These are phyloP conservation scores for Arion vulgaris DNA, from an alignment of 1,140 invertebrate species.

Conservation along the genomic window DNA sequence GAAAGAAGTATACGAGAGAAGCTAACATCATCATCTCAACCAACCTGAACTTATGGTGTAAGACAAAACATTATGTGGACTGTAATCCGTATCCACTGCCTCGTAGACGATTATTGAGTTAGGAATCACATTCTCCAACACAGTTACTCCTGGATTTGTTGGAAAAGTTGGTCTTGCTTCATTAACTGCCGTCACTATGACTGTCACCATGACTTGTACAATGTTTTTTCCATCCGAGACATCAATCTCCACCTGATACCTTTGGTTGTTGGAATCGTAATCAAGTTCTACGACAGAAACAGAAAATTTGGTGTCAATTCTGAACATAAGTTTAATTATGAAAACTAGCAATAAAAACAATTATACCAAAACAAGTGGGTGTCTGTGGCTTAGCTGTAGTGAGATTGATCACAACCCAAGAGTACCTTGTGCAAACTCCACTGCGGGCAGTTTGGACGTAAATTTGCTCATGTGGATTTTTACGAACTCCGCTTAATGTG, in stretches of 20 bases:
- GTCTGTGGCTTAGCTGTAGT: no score
- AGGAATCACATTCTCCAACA: background rate
- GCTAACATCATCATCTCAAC: background rate
- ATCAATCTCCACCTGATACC: background rate
- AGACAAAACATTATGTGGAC: background rate
- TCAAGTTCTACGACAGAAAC: background rate
- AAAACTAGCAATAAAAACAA: no score
- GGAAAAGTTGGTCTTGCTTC: background rate
- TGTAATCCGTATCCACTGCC: conserved; percentile 9
- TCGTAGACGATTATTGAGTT: background rate
- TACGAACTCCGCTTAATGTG: no score
- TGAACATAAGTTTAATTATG: no score
- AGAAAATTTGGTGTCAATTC: no score
- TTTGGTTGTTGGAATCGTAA: background rate
- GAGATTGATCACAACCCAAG: no score
- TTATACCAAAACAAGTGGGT: no score
- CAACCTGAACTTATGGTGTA: conserved; percentile 4
- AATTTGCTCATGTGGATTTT: no score
- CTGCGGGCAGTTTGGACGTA: no score
- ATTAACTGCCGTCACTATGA: background rate
- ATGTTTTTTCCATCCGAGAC: background rate
- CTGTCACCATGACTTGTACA: background rate
- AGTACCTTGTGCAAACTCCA: no score
- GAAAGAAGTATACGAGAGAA: no score
- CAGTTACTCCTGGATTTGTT: background rate